phyloP scores from a whole-genome alignment of 1,140 invertebrate genomes.

The Drosophila ercepeae region DNA sequence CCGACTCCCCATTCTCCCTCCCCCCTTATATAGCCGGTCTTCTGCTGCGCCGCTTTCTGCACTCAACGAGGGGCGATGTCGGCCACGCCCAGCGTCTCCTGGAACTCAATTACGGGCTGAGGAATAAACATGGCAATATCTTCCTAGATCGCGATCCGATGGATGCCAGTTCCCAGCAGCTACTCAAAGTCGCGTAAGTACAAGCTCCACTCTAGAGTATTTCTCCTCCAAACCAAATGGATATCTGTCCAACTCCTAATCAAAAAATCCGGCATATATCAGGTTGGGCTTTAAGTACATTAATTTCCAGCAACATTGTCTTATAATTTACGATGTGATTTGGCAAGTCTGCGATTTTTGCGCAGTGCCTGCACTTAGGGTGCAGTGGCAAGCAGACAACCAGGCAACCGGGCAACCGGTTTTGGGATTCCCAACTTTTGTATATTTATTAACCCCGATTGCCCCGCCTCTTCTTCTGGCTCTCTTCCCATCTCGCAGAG shows the following conservation, averaged over 20 bases:
- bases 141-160: slow-evolving; percentile 87
- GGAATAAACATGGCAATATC: slow-evolving; percentile 87
- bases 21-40: slow-evolving; percentile 35
- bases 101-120: slow-evolving; percentile 87
- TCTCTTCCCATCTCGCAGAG: slow-evolving; percentile 71
- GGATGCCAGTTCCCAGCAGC: slow-evolving; percentile 85
- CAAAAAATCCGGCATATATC: no score
- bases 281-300: background rate
- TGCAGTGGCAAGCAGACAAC: slow-evolving; percentile 10
- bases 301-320: background rate
- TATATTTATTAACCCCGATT: slow-evolving; percentile 6
- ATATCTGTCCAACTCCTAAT: no score
- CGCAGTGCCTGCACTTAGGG: background rate
- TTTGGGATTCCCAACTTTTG: background rate
- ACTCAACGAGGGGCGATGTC: slow-evolving; percentile 85
- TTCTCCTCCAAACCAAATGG: no score
- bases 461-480: slow-evolving; percentile 59
- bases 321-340: background rate
- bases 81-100: slow-evolving; percentile 87
- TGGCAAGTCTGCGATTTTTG: background rate
- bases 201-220: no score
- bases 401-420: slow-evolving; percentile 19
- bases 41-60: slow-evolving; percentile 73
- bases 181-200: slow-evolving; percentile 86
- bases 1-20: background rate